These are phyloP conservation scores for Nematolebias whitei DNA, from an alignment of 2,113 vertebrate genomes.

Conservation along the genomic window DNA sequence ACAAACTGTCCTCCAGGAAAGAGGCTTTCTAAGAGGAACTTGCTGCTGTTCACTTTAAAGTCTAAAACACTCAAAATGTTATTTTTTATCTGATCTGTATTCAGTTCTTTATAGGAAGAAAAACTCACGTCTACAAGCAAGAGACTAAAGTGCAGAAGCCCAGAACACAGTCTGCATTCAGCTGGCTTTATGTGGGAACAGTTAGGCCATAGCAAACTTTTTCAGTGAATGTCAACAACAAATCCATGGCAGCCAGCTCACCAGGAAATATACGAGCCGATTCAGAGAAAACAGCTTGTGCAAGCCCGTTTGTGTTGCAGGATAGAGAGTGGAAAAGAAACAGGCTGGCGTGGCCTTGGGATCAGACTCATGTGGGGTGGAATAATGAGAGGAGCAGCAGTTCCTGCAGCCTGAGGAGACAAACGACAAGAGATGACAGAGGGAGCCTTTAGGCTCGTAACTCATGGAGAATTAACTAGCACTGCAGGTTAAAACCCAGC, in stretches of 20 bases:
- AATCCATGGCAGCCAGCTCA: slow-evolving; percentile 20
- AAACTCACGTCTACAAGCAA: slow-evolving; percentile 63
- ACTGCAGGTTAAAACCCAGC: neutral
- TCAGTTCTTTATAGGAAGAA: slow-evolving; percentile 47
- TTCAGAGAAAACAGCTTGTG: neutral
- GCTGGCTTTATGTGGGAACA: slow-evolving; percentile 41
- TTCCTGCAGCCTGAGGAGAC: slow-evolving; percentile 51
- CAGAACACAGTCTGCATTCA: slow-evolving; percentile 53
- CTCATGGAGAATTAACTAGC: neutral
- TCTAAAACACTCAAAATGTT: slow-evolving; percentile 46
- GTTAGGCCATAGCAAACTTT: slow-evolving; percentile 20
- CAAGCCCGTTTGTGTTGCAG: neutral
- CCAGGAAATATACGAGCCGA: slow-evolving; percentile 17
- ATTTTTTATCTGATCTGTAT: slow-evolving; percentile 25
- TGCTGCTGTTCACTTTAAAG: slow-evolving; percentile 13
- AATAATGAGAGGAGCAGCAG: slow-evolving; percentile 37
- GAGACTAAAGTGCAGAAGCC: slow-evolving; percentile 75
- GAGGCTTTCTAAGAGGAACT: slow-evolving; percentile 1
- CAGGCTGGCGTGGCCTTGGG: slow-evolving; percentile 34
- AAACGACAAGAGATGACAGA: slow-evolving; percentile 13
- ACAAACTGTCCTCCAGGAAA: neutral
- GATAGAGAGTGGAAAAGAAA: slow-evolving; percentile 20
- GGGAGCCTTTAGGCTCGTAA: no score
- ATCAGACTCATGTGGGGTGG: slow-evolving; percentile 28
- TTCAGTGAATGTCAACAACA: slow-evolving; percentile 5